phyloP scores from a whole-genome alignment of 2,888 invertebrate genomes.

The Cacoxenus indagator region DNA sequence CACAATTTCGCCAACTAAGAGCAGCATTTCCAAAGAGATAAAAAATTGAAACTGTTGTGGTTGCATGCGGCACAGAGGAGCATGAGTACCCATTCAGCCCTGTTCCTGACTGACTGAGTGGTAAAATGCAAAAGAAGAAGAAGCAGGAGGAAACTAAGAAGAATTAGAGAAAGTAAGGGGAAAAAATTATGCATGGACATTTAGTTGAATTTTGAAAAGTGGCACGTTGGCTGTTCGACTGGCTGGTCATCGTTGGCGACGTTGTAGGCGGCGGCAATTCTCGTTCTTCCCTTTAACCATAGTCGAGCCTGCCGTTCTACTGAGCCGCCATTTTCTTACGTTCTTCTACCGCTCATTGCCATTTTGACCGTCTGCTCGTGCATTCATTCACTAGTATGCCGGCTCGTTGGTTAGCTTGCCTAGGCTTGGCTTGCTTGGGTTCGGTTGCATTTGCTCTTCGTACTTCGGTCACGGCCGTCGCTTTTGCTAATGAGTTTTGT shows the following conservation, averaged over 20 bases:
- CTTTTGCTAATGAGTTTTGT: conserved; percentile 62
- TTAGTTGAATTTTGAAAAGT: neutral
- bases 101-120: too few relatives aligned
- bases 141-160: too few relatives aligned
- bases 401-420: neutral
- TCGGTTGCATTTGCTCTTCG: too few relatives aligned
- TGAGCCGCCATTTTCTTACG: neutral
- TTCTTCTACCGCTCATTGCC: neutral
- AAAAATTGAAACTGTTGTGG: too few relatives aligned
- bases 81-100: too few relatives aligned
- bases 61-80: too few relatives aligned
- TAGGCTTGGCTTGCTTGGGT: too few relatives aligned
- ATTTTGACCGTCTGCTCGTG: neutral
- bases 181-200: neutral
- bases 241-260: neutral
- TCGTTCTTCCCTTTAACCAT: too few relatives aligned
- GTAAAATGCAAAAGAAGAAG: too few relatives aligned
- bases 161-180: too few relatives aligned
- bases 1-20: conserved; percentile 63
- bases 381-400: neutral
- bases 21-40: too few relatives aligned
- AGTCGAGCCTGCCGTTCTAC: neutral
- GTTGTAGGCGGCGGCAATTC: neutral
- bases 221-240: neutral
- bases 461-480: conserved; percentile 55